phyloP scores from a whole-genome alignment of 2,113 vertebrate species.

The Melozone crissalis region DNA sequence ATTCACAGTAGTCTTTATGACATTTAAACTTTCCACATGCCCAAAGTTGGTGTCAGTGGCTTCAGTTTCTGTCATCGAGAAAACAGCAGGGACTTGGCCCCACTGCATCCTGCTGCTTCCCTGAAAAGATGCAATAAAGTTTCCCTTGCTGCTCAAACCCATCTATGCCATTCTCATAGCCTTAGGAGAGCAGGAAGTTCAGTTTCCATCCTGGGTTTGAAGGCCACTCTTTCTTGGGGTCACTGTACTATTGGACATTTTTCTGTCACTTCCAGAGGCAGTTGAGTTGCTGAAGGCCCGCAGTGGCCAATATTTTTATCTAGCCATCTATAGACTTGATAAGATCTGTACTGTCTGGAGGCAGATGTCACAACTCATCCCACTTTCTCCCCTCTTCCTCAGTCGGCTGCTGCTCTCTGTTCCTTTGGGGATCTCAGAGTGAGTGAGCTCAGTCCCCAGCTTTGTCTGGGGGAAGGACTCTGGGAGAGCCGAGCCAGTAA shows the following conservation, averaged over 20 bases:
- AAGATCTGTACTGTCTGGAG: neutral
- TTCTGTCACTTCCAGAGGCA: neutral
- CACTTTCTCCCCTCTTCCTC: slow-evolving; percentile 8
- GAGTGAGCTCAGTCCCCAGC: neutral
- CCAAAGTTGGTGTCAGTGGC: neutral
- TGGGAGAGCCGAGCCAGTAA: neutral
- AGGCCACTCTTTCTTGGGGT: neutral
- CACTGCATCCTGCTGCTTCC: neutral
- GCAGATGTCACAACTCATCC: slow-evolving; percentile 19
- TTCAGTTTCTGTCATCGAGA: neutral
- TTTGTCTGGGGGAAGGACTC: neutral
- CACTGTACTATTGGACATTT: neutral
- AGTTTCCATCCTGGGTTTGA: neutral
- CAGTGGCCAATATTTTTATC: neutral
- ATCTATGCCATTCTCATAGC: neutral
- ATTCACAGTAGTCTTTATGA: neutral
- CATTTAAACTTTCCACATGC: neutral
- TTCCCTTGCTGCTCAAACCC: neutral
- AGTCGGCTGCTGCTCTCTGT: neutral
- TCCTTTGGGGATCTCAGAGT: neutral
- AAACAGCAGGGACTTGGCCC: neutral
- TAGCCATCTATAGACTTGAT: neutral
- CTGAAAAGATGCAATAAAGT: neutral
- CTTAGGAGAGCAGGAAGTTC: neutral
- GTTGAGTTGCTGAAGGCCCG: neutral